A percentile compares a stretch with the other conserved stretches of the same genome.
Conservation (phyloP, 92 coral and sea anemone species). For the Paramuricea clavata region DNA sequence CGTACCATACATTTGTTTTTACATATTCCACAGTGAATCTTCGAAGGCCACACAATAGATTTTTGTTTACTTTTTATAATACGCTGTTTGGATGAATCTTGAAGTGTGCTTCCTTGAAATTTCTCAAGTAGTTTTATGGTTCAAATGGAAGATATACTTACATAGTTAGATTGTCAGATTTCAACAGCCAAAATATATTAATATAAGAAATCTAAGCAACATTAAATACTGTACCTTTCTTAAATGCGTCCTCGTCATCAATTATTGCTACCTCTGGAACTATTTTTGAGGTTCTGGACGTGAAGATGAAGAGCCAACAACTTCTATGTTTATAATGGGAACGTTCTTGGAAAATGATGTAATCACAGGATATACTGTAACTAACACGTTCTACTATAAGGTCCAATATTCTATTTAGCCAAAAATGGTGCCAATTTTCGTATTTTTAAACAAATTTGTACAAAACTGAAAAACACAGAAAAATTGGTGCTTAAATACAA, state of each 20-base stretch:
- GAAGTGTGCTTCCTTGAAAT: slow-evolving; percentile 6
- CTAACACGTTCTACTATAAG: no score
- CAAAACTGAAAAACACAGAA: no score
- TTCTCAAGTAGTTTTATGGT: not conserved
- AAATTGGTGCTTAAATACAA: no score
- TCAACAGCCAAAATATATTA: not conserved
- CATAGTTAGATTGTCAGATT: not conserved
- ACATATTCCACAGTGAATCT: slow-evolving; percentile 59
- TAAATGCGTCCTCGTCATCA: not conserved
- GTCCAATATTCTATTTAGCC: no score
- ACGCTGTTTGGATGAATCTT: slow-evolving; percentile 2
- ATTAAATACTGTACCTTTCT: slow-evolving; percentile 10
- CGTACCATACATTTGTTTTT: slow-evolving; percentile 34
- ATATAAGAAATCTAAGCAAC: not conserved
- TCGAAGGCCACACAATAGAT: slow-evolving; percentile 59
- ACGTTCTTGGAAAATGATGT: slow-evolving; percentile 41
- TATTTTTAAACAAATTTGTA: no score
- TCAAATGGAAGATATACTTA: not conserved
- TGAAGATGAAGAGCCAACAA: slow-evolving; percentile 15
- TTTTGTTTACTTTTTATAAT: slow-evolving; percentile 22
- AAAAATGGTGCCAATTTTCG: no score
- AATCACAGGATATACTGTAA: slow-evolving; percentile 53
- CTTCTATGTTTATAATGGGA: slow-evolving; percentile 49
- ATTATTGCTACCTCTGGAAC: not conserved
- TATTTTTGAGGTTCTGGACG: not conserved